These are phyloP conservation scores for Thymelicus sylvestris DNA, from an alignment of 2,888 invertebrate genomes.

Conservation along the genomic window DNA sequence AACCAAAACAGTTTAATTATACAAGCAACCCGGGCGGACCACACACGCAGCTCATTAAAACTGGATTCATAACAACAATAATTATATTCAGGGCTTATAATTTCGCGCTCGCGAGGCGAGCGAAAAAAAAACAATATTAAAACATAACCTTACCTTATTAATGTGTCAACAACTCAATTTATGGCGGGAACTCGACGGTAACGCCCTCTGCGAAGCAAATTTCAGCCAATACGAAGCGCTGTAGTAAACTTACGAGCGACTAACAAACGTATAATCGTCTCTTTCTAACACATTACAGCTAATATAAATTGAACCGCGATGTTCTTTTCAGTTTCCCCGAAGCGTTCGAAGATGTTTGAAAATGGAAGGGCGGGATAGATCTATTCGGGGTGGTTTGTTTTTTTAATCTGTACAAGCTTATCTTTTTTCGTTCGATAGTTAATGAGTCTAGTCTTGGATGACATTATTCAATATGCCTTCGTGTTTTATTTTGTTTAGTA, in stretches of 20 bases:
- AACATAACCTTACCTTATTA: conserved; percentile 82
- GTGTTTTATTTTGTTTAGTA: conserved; percentile 49
- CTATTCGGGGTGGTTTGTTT: conserved; percentile 46
- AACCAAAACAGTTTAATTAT: conserved; percentile 70
- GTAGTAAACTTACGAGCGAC: conserved; percentile 48
- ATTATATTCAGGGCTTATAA: conserved; percentile 79
- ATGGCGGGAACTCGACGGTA: conserved; percentile 76
- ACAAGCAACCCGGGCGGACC: conserved; percentile 67
- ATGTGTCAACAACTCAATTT: conserved; percentile 85
- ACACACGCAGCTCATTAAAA: conserved; percentile 81
- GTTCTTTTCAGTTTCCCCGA: conserved; percentile 24
- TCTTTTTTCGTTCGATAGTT: conserved; percentile 44
- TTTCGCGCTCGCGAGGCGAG: conserved; percentile 70
- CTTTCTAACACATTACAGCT: conserved; percentile 50
- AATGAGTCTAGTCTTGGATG: conserved; percentile 63
- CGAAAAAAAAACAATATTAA: conserved; percentile 74
- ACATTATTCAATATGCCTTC: conserved; percentile 76
- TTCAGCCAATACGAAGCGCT: conserved; percentile 67
- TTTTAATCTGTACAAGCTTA: conserved; percentile 44
- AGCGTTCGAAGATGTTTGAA: conserved; percentile 24
- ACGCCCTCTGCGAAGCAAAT: conserved; percentile 73
- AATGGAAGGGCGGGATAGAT: conserved; percentile 43
- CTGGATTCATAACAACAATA: conserved; percentile 75
- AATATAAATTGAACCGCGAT: conserved; percentile 33
- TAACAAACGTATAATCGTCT: conserved; percentile 53